Evolutionary conservation across 2,113 vertebrate species (phyloP), one percentile per base, ranked within the genome.

Genomic region (Phalacrocorax carbo): DNA sequence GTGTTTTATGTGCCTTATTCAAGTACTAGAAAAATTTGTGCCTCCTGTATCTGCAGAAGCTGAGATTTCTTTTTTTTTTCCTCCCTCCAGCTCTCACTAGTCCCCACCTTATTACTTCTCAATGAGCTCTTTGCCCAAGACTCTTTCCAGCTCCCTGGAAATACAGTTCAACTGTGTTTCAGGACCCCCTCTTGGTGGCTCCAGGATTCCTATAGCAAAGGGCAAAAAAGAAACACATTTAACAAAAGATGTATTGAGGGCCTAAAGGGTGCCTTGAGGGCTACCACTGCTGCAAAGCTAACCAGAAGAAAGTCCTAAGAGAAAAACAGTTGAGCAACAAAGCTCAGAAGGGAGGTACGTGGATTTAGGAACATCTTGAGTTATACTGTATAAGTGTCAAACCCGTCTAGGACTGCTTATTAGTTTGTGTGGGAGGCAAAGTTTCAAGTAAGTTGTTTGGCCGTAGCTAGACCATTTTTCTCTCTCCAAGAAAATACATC

Each of bases 381-480:
- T 93, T 96, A 88, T 65, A 81, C 62, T 71, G 64, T 92, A 8
- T 79, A 84, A 91, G 71, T 95, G 94, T 96, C 93, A 93, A 92
- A 77, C 51, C 52, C 18, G 2, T 80, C 88, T 86, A 90, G 62
- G 38, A 73, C 51, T 85, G 82, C 51, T 76, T 96, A 79, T 88
- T 92, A 81, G 42, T 86, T 95, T 90, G 82, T 32, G 82, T 92
- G 42, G 90, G 90, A 96, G 90, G 85, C 6, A 4, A 44, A 91
- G 73, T 89, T 94, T 94, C 73, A 79, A 86, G 21, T 86, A 95
- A 93, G 42, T 68, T 77, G 25, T 82, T 88, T 93, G 94, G 72
- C 95, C 88, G 51, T 49, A 81, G 83, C 61, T 44, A 68, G 76
- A 34, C 40, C 13, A 7, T 93, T 96, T 94, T 83, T 88, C 65